Conservation (phyloP, 1,140 invertebrate genomes). For the Bicyclus anynana region DNA sequence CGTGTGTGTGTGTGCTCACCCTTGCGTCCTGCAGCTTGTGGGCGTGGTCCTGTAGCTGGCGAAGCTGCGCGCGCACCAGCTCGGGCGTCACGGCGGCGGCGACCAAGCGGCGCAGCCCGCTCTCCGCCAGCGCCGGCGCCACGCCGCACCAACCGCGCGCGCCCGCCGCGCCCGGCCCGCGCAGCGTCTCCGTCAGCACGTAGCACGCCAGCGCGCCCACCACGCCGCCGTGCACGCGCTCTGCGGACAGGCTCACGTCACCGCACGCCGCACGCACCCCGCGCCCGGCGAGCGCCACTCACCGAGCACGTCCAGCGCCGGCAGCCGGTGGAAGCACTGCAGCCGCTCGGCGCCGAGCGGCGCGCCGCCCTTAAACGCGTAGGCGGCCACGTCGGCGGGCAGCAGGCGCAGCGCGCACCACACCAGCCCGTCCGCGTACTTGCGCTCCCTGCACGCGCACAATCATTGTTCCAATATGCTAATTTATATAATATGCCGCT, state of each 20-base stretch:
- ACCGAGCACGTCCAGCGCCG: constrained; percentile 23
- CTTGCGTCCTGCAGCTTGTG: constrained; percentile 24
- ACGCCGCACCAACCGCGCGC: constrained; percentile 26
- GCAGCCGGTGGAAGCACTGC: constrained; percentile 8
- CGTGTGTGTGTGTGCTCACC: neutral
- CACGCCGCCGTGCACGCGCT: constrained; percentile 7
- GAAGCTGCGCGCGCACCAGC: constrained; percentile 25
- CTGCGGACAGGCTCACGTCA: neutral
- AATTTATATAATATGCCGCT: no score
- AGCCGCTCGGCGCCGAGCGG: constrained; percentile 15
- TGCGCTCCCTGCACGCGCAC: constrained; percentile 21
- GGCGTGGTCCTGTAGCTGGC: constrained; percentile 10
- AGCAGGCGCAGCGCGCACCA: constrained; percentile 34
- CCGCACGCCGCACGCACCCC: no score
- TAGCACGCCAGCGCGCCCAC: constrained; percentile 31
- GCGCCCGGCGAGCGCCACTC: no score
- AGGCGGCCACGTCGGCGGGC: constrained; percentile 29
- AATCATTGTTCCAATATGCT: neutral
- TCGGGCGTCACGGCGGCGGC: constrained; percentile 29
- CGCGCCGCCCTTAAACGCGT: constrained; percentile 10
- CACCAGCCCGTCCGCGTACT: constrained; percentile 31
- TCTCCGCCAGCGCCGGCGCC: constrained; percentile 9
- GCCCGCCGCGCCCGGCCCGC: constrained; percentile 20
- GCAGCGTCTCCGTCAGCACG: constrained; percentile 20
- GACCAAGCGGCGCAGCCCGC: constrained; percentile 25